These are phyloP conservation scores for Meteorus sp. DNA, from an alignment of 1,140 invertebrate species.

Conservation along the genomic window DNA sequence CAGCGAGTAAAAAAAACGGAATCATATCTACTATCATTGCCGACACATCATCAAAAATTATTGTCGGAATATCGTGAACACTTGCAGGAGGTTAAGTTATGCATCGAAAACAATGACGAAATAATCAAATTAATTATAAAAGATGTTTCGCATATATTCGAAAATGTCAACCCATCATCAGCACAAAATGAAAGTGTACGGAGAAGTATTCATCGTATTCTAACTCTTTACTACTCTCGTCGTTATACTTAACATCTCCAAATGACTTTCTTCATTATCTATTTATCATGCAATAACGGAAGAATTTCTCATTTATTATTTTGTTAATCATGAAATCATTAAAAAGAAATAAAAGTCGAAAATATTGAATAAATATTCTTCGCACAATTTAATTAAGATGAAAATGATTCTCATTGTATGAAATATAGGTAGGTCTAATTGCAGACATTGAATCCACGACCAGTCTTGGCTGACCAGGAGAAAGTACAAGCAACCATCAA, in stretches of 20 bases:
- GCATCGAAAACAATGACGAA: conserved; percentile 82
- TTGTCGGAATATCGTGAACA: conserved; percentile 77
- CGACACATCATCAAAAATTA: conserved; percentile 73
- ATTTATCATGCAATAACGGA: too few species aligned
- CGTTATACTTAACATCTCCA: conserved; percentile 2
- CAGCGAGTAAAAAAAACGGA: conserved; percentile 72
- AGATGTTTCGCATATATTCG: conserved; percentile 83
- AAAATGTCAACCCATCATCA: conserved; percentile 67
- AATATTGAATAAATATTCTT: too few species aligned
- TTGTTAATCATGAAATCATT: too few species aligned
- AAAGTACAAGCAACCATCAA: conserved; percentile 93
- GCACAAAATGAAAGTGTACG: conserved; percentile 54
- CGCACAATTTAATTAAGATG: conserved; percentile 3
- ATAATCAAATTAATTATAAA: conserved; percentile 83
- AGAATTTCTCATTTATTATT: too few species aligned
- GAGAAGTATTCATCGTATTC: conserved; percentile 44
- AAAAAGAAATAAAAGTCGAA: too few species aligned
- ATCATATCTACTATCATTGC: conserved; percentile 73
- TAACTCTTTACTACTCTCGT: conserved; percentile 23
- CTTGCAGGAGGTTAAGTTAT: conserved; percentile 72
- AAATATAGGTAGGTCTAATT: conserved; percentile 44
- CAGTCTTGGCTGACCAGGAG: conserved; percentile 67
- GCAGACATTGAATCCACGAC: conserved; percentile 47
- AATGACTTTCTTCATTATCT: neutral
- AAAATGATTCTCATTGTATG: conserved; percentile 34